Percentiles rank a stretch among this genome's conserved stretches.
These are phyloP conservation scores for Arbacia lixula DNA, from an alignment of 53 echinoderm and acorn worm species.

Conservation along the genomic window DNA sequence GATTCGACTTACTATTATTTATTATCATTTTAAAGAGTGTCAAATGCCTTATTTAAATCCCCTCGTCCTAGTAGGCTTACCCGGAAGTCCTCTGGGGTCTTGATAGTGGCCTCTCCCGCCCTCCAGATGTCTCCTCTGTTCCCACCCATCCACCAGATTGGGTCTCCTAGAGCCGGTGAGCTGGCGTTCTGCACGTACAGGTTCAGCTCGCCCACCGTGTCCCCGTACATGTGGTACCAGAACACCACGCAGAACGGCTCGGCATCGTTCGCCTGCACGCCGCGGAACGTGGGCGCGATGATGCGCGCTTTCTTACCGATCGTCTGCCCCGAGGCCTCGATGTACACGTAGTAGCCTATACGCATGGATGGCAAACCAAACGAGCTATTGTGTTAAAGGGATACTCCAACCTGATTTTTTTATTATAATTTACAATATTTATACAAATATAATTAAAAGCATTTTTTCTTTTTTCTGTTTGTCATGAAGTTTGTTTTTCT, in stretches of 20 bases:
- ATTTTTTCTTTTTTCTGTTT: too few relatives aligned
- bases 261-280: slow-evolving; percentile 49
- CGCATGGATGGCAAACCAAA: not conserved
- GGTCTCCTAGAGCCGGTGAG: slow-evolving; percentile 29
- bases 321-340: slow-evolving; percentile 52
- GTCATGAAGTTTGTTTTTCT: too few relatives aligned
- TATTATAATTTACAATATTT: too few relatives aligned
- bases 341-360: slow-evolving; percentile 81
- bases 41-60: too few relatives aligned
- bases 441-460: too few relatives aligned
- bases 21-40: too few relatives aligned
- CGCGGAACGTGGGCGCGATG: slow-evolving; percentile 60
- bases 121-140: slow-evolving; percentile 87
- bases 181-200: slow-evolving; percentile 71
- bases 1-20: too few relatives aligned
- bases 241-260: slow-evolving; percentile 71
- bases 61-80: too few relatives aligned
- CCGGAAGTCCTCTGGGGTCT: slow-evolving; percentile 65
- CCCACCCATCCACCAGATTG: slow-evolving; percentile 74
- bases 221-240: slow-evolving; percentile 93
- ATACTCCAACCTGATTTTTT: too few relatives aligned
- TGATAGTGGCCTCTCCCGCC: slow-evolving; percentile 72
- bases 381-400: not conserved
- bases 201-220: slow-evolving; percentile 60
- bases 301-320: slow-evolving; percentile 65